Evolutionary conservation across 2,888 invertebrate species (phyloP).

Genomic region (Tupiocoris notatus): DNA sequence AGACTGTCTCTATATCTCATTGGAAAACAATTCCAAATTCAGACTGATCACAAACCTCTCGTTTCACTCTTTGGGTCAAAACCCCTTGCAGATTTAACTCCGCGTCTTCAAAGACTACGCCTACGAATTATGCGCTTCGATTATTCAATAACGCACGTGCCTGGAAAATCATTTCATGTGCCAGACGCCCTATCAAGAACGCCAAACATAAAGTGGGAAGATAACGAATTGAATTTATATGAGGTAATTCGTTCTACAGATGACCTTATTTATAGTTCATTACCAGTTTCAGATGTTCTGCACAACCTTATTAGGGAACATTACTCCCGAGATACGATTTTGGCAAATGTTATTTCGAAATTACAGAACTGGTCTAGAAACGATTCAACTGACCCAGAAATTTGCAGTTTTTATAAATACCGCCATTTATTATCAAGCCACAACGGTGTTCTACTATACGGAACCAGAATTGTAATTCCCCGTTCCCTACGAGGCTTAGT

Average conservation of each 20-base stretch:
- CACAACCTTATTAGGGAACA: background rate
- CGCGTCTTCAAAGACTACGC: conserved; percentile 53
- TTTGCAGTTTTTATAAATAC: no score
- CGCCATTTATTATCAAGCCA: no score
- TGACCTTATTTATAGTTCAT: background rate
- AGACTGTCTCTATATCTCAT: conserved; percentile 52
- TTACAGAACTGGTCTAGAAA: no score
- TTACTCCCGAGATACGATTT: background rate
- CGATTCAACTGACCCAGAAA: no score
- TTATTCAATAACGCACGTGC: conserved; percentile 50
- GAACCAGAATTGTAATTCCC: no score
- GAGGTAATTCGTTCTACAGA: background rate
- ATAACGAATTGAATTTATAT: background rate
- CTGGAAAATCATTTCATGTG: conserved; percentile 51
- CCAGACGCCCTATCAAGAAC: conserved; percentile 51
- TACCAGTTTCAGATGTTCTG: background rate
- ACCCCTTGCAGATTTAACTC: conserved; percentile 52
- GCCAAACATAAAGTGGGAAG: background rate
- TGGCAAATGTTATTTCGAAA: no score
- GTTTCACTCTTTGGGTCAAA: conserved; percentile 52
- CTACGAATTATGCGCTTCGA: conserved; percentile 51
- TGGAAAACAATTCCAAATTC: conserved; percentile 46
- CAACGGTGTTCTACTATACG: no score
- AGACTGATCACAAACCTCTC: conserved; percentile 10
- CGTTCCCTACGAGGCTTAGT: background rate